Evolutionary conservation across 2,797 vertebrate species (phyloP).

Genomic region (Apogon hyalosoma): DNA sequence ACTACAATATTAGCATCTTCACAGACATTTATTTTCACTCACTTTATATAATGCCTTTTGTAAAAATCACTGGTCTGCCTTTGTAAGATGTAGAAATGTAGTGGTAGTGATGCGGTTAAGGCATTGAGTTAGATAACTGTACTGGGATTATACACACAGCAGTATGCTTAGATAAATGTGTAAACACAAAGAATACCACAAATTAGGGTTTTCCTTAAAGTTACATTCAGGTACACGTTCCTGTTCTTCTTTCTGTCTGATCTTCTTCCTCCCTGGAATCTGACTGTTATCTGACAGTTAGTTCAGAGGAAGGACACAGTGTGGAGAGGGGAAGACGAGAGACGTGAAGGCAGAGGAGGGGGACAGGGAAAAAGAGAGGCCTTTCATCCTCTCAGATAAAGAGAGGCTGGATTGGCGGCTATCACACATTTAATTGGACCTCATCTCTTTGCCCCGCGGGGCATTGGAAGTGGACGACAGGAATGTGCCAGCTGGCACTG

Average conservation of each 20-base stretch:
- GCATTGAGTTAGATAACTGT: neutral
- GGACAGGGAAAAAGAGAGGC: neutral
- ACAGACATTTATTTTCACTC: too few relatives aligned
- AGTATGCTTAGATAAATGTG: slow-evolving; percentile 37
- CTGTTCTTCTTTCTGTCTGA: slow-evolving; percentile 50
- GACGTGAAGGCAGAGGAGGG: slow-evolving; percentile 26
- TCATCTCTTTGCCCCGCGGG: slow-evolving; percentile 60
- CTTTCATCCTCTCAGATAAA: slow-evolving; percentile 66
- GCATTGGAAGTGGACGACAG: slow-evolving; percentile 60
- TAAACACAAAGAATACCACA: slow-evolving; percentile 20
- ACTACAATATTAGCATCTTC: too few relatives aligned
- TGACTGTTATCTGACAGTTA: slow-evolving; percentile 44
- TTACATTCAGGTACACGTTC: slow-evolving; percentile 14
- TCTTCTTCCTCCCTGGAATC: slow-evolving; percentile 36
- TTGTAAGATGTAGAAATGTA: too few relatives aligned
- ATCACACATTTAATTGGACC: slow-evolving; percentile 72
- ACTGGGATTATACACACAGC: slow-evolving; percentile 5
- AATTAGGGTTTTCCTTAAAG: slow-evolving; percentile 24
- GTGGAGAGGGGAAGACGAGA: slow-evolving; percentile 26
- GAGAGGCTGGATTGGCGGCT: slow-evolving; percentile 60
- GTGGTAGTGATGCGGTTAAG: too few relatives aligned
- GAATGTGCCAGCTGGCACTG: slow-evolving; percentile 67
- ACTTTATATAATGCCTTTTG: too few relatives aligned
- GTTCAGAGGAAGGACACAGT: slow-evolving; percentile 59
- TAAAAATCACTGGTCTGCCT: too few relatives aligned